These are phyloP conservation scores for Dicrurus megarhynchus DNA, from an alignment of 2,113 vertebrate species.

Conservation along the genomic window DNA sequence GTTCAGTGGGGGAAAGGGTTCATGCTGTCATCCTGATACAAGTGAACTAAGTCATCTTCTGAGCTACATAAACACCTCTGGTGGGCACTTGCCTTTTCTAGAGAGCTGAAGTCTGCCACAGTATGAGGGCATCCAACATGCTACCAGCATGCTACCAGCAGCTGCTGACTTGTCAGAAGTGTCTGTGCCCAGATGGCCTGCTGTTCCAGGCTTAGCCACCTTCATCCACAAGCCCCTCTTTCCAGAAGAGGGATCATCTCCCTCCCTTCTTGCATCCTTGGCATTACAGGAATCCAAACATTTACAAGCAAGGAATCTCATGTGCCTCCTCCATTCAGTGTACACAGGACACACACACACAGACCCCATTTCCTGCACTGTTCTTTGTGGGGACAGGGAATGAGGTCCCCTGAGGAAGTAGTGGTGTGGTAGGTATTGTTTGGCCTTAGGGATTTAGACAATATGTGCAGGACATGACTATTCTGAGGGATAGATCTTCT, in stretches of 20 bases:
- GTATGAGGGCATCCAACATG: accelerated
- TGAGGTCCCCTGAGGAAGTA: not conserved
- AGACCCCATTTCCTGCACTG: not conserved
- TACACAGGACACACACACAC: not conserved
- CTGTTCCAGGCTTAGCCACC: not conserved
- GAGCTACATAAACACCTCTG: not conserved
- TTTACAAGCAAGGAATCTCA: accelerated
- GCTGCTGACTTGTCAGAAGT: not conserved
- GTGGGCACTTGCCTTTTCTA: not conserved
- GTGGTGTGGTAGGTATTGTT: not conserved
- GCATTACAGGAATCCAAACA: not conserved
- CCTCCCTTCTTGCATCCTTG: not conserved
- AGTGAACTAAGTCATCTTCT: not conserved
- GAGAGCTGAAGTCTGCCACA: not conserved
- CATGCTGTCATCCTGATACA: not conserved
- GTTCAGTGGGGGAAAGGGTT: not conserved
- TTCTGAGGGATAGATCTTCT: not conserved
- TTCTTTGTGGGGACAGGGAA: not conserved
- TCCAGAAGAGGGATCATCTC: not conserved
- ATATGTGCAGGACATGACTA: not conserved
- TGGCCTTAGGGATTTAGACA: not conserved
- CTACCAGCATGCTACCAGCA: not conserved
- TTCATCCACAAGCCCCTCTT: not conserved
- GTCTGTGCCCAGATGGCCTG: too few species aligned
- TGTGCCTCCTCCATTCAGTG: not conserved